Percentiles rank a stretch among this genome's conserved stretches.
phyloP scores from a whole-genome alignment of 2,888 invertebrate genomes.

The Perizoma flavofasciatum region DNA sequence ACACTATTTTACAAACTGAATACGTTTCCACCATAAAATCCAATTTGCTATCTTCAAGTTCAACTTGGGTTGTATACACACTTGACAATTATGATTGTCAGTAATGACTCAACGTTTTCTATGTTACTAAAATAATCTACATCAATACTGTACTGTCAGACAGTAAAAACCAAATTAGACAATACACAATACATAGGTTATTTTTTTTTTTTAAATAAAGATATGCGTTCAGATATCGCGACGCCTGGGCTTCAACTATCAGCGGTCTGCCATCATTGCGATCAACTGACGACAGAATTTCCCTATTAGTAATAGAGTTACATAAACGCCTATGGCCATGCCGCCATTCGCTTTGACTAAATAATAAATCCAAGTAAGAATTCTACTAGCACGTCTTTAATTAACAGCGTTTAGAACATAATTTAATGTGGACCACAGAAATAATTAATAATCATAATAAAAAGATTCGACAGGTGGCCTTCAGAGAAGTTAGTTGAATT shows the following conservation, averaged over 20 bases:
- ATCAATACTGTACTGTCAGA: too few relatives aligned
- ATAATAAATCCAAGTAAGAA: slow-evolving; percentile 55
- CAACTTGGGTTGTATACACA: slow-evolving; percentile 50
- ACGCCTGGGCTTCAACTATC: slow-evolving; percentile 64
- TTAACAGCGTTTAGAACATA: slow-evolving; percentile 39
- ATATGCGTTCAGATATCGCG: slow-evolving; percentile 61
- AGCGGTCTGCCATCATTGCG: slow-evolving; percentile 46
- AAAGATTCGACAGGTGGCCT: slow-evolving; percentile 3
- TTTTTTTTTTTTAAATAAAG: slow-evolving; percentile 15
- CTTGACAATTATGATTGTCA: slow-evolving; percentile 39
- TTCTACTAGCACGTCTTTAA: slow-evolving; percentile 52
- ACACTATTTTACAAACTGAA: slow-evolving; percentile 34
- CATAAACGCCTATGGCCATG: slow-evolving; percentile 54
- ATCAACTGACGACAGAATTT: slow-evolving; percentile 62
- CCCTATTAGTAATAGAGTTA: slow-evolving; percentile 59
- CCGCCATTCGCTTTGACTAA: slow-evolving; percentile 59
- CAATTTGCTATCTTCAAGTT: slow-evolving; percentile 12
- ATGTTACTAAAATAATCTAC: slow-evolving; percentile 3
- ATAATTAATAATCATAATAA: slow-evolving; percentile 25
- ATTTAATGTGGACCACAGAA: slow-evolving; percentile 30
- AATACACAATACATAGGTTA: too few relatives aligned
- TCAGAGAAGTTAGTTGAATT: slow-evolving; percentile 3
- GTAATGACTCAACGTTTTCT: slow-evolving; percentile 20
- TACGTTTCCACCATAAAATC: slow-evolving; percentile 8
- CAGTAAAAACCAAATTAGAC: too few relatives aligned